Conservation (phyloP, 37 sponge, comb jelly and placozoan genomes). For the Ianthella basta region DNA sequence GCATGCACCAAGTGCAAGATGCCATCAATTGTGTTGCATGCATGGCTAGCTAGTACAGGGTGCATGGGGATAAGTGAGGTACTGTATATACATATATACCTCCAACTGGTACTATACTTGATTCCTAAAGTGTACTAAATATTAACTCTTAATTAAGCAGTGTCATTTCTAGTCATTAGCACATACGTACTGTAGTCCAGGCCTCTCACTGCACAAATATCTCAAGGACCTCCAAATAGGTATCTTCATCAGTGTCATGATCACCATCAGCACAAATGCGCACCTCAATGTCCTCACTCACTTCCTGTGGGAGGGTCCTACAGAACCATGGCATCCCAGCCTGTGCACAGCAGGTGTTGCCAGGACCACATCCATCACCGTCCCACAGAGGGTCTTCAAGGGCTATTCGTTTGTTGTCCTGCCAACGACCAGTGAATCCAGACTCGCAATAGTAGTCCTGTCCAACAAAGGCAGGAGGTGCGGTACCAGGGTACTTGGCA, state of each 20-base stretch:
- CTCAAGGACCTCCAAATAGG: conserved; percentile 11
- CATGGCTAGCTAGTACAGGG: too few species aligned
- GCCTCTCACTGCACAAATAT: conserved; percentile 22
- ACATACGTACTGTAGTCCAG: too few species aligned
- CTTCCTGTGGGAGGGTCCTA: conserved; percentile 7
- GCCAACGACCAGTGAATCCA: conserved; percentile 1
- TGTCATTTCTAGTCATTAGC: too few species aligned
- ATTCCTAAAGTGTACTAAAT: too few species aligned
- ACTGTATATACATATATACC: too few species aligned
- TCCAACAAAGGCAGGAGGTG: conserved; percentile 23
- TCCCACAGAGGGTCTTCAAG: conserved; percentile 32
- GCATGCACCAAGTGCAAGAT: too few species aligned
- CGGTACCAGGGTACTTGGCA: conserved; percentile 23
- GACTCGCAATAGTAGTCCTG: conserved; percentile 33
- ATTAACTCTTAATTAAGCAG: too few species aligned
- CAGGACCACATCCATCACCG: conserved; percentile 37
- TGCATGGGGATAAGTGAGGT: too few species aligned
- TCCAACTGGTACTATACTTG: too few species aligned
- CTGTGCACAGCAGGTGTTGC: conserved; percentile 17
- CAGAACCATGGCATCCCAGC: conserved; percentile 38
- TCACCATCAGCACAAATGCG: background rate
- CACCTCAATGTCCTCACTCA: conserved; percentile 29
- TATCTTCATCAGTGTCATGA: conserved; percentile 8
- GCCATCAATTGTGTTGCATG: too few species aligned
- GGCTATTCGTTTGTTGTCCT: background rate